phyloP scores from a whole-genome alignment of 2,888 invertebrate species.

The Azorinus chamasolen region DNA sequence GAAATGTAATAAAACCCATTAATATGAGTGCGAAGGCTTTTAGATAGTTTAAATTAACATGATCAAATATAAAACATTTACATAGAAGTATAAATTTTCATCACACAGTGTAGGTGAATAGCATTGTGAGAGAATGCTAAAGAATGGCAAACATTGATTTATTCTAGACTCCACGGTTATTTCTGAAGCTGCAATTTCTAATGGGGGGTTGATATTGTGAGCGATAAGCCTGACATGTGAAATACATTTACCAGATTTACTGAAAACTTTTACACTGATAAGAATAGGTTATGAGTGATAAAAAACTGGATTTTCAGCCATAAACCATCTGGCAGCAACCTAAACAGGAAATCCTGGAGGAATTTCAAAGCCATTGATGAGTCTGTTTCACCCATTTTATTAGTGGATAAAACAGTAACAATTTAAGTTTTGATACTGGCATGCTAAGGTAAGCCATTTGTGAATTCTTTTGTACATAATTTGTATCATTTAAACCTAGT shows the following conservation, averaged over 20 bases:
- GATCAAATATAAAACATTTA: constrained; percentile 22
- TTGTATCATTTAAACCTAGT: no score
- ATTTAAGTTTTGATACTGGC: no score
- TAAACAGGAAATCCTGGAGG: background rate
- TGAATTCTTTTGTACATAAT: no score
- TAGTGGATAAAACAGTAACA: no score
- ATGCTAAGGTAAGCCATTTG: no score
- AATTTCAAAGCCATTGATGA: no score
- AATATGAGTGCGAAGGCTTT: background rate
- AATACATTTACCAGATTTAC: constrained; percentile 38
- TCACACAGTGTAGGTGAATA: background rate
- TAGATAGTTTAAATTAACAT: background rate
- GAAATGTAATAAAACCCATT: no score
- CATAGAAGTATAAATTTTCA: constrained; percentile 6
- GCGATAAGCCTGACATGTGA: constrained; percentile 32
- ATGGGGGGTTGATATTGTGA: constrained; percentile 12
- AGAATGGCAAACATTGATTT: no score
- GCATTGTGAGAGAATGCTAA: no score
- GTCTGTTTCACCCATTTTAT: no score
- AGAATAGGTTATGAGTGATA: constrained; percentile 18
- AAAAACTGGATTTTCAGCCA: constrained; percentile 8
- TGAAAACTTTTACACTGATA: constrained; percentile 22
- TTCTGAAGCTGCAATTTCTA: constrained; percentile 13
- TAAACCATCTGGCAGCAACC: constrained; percentile 25
- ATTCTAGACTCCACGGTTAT: background rate